Base-by-base conservation (phyloP, 2,797 vertebrate genomes). In the Synanceia verrucosa region DNA sequence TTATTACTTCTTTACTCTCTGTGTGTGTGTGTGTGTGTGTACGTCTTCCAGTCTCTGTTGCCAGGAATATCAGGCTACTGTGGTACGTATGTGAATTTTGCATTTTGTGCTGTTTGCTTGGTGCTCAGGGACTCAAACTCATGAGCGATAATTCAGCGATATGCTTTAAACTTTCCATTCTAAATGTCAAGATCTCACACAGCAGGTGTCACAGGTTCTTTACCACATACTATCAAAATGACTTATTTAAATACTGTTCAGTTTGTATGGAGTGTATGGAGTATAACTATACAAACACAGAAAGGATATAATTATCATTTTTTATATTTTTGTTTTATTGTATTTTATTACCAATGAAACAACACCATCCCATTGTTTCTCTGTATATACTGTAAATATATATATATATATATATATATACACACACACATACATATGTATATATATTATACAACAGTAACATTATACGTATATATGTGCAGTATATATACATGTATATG, bases 91-190 rank as follows among this genome's bases (percentile, higher is more conserved):
- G 66, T 73, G 55, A 68, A 67, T 29, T 71, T 62, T 37, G 59
- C 67, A 44, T 61, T 79, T 82, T 82, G 21, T n/a, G 61, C 70
- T 72, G 62, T 83, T 76, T 78, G 61, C 65, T 44, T 64, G 39
- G 23, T 19, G 57, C 73, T 70, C 26, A 28, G 9, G 56, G 23
- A 57, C 39, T 12, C 18, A 47, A 65, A 76, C 11, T 7, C 66
- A 10, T 18, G 29, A 23, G 46, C 51, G 19, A 56, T 26, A 43
- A 66, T 9, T 18, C 26, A 23, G 46, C 51, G 19, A 56, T 26
- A 43, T 55, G 62, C 48, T 52, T 57, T 47, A 31, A 59, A 62
- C 46, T 46, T 50, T 39, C 36, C 28, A 63, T 70, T 64, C 18
- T 60, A 73, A 73, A 73, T 65, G 68, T 31, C 36, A 43, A 57